Evolutionary conservation across 1,140 invertebrate species (phyloP), one percentile per base, ranked within the genome.

Genomic region (Sogatella furcifera): DNA sequence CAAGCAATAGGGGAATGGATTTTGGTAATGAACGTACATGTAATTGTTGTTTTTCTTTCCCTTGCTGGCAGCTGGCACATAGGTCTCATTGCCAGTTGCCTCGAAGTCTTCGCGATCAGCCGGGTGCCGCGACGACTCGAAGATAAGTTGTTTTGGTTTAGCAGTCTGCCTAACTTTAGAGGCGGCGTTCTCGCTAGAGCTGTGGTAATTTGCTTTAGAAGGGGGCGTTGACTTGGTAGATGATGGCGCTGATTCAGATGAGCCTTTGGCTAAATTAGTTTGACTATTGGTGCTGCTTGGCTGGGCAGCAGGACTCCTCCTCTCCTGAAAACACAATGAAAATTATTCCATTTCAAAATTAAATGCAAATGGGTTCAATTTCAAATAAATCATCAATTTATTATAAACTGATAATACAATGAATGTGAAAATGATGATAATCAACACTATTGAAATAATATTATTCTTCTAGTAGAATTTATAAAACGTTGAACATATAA

Each of bases 51-150:
- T 69, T 62, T 80, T 80, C 60, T 81, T 81, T 3, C 77, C 77
- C 64, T 80, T 80, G n/a, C n/a, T n/a, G 2, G 73, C 74, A 31
- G 70, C 69, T 42, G 77, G 70, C 21, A 78, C 72, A 57, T 80
- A 80, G 28, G 67, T 77, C 61, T 84, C 82, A 67, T 80, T 83
- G 17, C 82, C 82, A 5, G 82, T 84, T 1, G 82, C 81, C 70
- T 84, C 82, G 67, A 84, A 84, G 70, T 84, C 83, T 67, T 84
- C 83, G 28, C 83, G 72, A 60, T 84, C 81, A 0, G 82, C 82
- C 5, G 83, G 83, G 72, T 82, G 81, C 59, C 81, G 72, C 2
- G 79, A 78, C 3, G 78, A 76, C 66, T 82, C 80, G 64, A 82
- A 82, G 21, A 80, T 76, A 9, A 81, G 67, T 56, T 76, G 73